Base-by-base conservation (phyloP, 2,113 vertebrate species). In the Terrapene triunguis region DNA sequence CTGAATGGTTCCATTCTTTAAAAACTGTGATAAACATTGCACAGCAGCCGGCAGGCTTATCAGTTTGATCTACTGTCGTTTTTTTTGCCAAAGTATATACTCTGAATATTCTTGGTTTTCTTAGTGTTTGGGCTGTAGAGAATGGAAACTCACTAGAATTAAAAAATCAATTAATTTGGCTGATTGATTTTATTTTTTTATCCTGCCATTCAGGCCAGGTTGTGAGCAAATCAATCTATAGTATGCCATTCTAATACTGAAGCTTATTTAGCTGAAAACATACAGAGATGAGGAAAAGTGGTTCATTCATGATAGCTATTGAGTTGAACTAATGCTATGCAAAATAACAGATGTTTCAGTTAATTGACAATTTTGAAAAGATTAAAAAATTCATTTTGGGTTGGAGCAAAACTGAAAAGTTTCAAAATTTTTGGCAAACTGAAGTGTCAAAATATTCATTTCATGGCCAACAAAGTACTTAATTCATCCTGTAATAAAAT, bases 61-160 rank as follows among this genome's bases (percentile, higher is more conserved):
- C 89, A 83, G 53, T 81, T 88, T 53, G 6, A 97, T 92, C 93
- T 96, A 50, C 4, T 14, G 50, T 50, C 87, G 51, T 69, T 29
- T n/a, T 93, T 95, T 88, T 95, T n/a, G 89, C 87, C 95, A 93
- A 89, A 84, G 51, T 72, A 1, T 81, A 50, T 89, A 21, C 47
- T 89, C 87, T 84, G 92, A 94, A 91, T 91, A 79, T 38, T 90
- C 82, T 83, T 80, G 50, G 87, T 93, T 92, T 95, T 53, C 82
- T 24, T 85, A 47, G 8, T 50, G n/a, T 93, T 85, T 86, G 51
- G 42, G 72, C 16, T 57, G 62, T 50, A 62, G 54, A 94, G 76
- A 54, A 22, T 76, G 47, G 32, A 94, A 95, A 95, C 13, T 50
- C 91, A 94, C 50, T 38, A 57, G 76, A 93, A 89, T 84, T 86